These are phyloP conservation scores for Drosophila mauritiana DNA, from an alignment of 1,140 invertebrate genomes.

Conservation along the genomic window DNA sequence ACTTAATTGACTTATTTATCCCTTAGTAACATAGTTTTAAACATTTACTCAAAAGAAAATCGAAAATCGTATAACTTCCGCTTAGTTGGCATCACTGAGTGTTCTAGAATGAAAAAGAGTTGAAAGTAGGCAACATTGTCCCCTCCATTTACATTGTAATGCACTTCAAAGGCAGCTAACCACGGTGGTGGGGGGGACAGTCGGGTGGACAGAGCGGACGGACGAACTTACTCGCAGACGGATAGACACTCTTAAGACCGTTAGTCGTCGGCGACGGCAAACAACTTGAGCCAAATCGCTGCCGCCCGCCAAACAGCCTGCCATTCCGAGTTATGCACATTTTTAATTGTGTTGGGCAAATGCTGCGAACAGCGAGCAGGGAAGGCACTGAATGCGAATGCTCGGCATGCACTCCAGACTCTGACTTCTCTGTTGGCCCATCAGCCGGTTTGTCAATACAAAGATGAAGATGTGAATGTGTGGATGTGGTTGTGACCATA, in stretches of 20 bases:
- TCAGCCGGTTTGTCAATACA: conserved; percentile 41
- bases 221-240: conserved; percentile 25
- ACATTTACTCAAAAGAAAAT: no score
- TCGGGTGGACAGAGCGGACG: conserved; percentile 7
- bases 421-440: conserved; percentile 12
- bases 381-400: neutral
- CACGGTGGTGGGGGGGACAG: conserved; percentile 17
- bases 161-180: conserved; percentile 75
- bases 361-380: conserved; percentile 41
- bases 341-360: conserved; percentile 80
- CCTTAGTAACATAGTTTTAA: neutral
- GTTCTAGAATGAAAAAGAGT: conserved; percentile 35
- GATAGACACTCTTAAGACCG: conserved; percentile 51
- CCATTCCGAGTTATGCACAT: conserved; percentile 72
- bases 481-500: neutral
- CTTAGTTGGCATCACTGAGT: conserved; percentile 15
- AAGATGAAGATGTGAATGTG: conserved; percentile 24
- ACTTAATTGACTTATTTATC: no score
- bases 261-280: conserved; percentile 53
- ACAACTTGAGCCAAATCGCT: conserved; percentile 74
- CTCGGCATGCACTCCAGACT: conserved; percentile 54
- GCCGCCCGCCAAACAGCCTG: conserved; percentile 30
- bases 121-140: conserved; percentile 64
- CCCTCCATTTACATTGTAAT: conserved; percentile 75
- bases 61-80: neutral